Evolutionary conservation across 2,113 vertebrate genomes (phyloP).

Genomic region (Sterrhoptilus dennistouni): DNA sequence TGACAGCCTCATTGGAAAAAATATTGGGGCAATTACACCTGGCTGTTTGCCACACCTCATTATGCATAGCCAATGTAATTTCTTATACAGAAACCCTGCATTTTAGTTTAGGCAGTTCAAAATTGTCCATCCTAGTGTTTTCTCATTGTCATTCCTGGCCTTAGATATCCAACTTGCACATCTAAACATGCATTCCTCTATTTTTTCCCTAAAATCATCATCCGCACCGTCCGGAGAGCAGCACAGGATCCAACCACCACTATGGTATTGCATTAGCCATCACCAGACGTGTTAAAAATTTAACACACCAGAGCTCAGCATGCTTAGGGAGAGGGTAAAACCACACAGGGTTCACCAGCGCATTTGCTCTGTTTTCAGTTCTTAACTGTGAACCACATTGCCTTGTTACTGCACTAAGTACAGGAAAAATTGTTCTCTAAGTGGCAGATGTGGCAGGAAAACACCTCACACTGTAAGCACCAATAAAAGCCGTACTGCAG

Average conservation of each 20-base stretch:
- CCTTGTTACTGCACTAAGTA: background rate
- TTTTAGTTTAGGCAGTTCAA: background rate
- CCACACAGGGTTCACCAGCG: accelerated
- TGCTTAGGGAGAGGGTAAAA: background rate
- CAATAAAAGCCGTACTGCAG: background rate
- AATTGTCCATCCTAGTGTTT: background rate
- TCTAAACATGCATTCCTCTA: background rate
- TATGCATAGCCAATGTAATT: background rate
- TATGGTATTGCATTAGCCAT: background rate
- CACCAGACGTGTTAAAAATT: background rate
- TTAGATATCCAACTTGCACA: background rate
- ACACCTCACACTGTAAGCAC: background rate
- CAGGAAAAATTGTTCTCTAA: background rate
- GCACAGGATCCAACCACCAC: background rate
- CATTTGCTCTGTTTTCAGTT: background rate
- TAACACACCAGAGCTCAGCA: background rate
- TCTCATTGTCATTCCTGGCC: background rate
- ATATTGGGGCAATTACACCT: background rate
- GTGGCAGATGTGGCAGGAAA: background rate
- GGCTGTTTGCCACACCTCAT: background rate
- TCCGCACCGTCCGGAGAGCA: background rate
- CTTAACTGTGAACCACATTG: background rate
- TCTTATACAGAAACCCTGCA: background rate
- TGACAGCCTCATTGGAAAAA: background rate
- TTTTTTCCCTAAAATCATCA: background rate